Base-by-base conservation (phyloP, 2,797 vertebrate species). In the Cichlasoma orientale region DNA sequence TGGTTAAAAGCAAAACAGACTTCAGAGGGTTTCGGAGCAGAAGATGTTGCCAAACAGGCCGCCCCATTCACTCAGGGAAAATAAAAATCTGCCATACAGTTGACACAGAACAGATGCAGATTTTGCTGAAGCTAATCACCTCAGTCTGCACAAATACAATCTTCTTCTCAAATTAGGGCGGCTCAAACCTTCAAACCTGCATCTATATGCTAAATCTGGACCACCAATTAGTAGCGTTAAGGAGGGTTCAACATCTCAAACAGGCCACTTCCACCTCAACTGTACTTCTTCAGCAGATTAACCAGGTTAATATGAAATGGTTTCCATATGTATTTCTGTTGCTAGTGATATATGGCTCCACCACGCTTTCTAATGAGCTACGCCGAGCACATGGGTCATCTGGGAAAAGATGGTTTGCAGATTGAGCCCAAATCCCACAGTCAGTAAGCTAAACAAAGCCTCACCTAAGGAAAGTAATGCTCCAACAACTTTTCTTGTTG, bases 1-100 rank as follows among this genome's bases (percentile, higher is more conserved):
- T 82, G 78, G 74, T 72, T 84, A 84, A 66, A 87, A 86, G 57
- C 73, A 33, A 82, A 36, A 36, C 76, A 69, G 72, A 89, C 84
- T 83, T 92, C 88, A 90, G 88, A 93, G 81, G 29, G 83, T 81
- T 86, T 70, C 29, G 75, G 86, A 73, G 33, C 68, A 83, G 53
- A 69, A 31, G 59, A 79, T 44, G 59, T 23, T 8, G 27, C 63
- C 69, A 77, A 71, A 73, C 47, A 80, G 75, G 36, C 44, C 89
- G 58, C 29, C 29, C 75, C 47, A 33, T 79, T 57, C 25, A 23
- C 75, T 73, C 71, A 11, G 41, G 25, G 25, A 1, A 27, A 66
- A 66, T 58, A 55, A 72, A 75, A 79, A 57, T 82, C 68, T 89
- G 77, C 80, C 75, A 82, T 75, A 83, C 74, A 82, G 74, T 72